Evolutionary conservation across 1,140 invertebrate species (phyloP), one percentile per base, ranked within the genome.

Genomic region (Lanistes nyassanus): DNA sequence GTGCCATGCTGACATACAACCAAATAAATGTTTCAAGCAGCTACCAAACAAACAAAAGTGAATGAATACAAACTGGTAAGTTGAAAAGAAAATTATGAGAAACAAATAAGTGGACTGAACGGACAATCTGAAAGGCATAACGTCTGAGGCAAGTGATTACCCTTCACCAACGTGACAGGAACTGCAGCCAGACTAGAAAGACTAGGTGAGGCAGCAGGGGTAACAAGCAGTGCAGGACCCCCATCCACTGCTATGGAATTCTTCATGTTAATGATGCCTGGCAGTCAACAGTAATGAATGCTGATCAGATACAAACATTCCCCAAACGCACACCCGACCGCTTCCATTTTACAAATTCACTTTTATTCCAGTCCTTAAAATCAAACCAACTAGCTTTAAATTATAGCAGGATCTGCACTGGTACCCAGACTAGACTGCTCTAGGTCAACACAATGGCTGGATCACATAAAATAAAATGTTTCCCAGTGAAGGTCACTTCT

Each of bases 81-180:
- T 60, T 36, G 9, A n/a, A 68, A 47, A 68, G 4, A 53, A n/a
- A 26, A 37, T 26, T 16, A 69, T 56, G 23, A 16, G 11, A 69
- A 39, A 47, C 31, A 39, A 69, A 9, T n/a, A n/a, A 71, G 5
- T 2, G 3, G 53, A 23, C 7, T n/a, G 26, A 56, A 71, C 19
- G n/a, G 37, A 56, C 34, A 71, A 37, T 51, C 51, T 23, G 13
- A 53, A 67, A n/a, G 13, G 42, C 6, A 23, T 16, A 67, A 23
- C 39, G 23, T 11, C 19, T 58, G 21, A 37, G 56, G 29, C 37
- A 4, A 65, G 53, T 75, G 67, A 69, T 75, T 75, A 75, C 74
- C 74, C 74, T 75, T 75, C 74, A 75, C 74, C 74, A 75, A 34
- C 42, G 74, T 75, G 64, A 68, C 67, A 53, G 36, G 74, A 64